These are phyloP conservation scores for Seriola aureovittata DNA, from an alignment of 2,113 vertebrate genomes.

Conservation along the genomic window DNA sequence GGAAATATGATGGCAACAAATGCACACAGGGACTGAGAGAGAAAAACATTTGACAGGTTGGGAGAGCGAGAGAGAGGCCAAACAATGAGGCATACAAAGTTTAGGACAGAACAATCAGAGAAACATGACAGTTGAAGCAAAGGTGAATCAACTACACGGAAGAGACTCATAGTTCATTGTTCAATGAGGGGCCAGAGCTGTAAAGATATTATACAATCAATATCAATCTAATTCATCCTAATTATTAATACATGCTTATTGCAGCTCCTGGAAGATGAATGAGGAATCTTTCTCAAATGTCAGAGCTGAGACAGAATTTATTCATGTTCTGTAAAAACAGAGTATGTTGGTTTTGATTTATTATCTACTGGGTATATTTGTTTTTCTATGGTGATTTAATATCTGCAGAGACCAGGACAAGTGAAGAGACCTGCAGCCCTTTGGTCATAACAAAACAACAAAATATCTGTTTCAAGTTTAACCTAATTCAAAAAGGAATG, in stretches of 20 bases:
- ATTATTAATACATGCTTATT: background rate
- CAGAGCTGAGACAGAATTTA: background rate
- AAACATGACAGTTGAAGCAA: constrained; percentile 4
- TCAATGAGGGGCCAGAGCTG: background rate
- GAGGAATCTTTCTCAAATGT: constrained; percentile 9
- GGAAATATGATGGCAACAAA: constrained; percentile 48
- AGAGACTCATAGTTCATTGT: background rate
- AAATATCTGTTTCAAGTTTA: background rate
- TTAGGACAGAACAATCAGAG: background rate
- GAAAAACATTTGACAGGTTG: constrained; percentile 31
- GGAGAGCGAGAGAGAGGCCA: constrained; percentile 5
- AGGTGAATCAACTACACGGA: constrained; percentile 1
- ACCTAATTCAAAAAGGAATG: background rate
- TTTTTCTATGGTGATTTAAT: background rate
- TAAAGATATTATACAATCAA: constrained; percentile 1
- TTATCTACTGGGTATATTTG: background rate
- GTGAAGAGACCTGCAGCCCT: background rate
- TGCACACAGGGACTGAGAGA: constrained; percentile 10
- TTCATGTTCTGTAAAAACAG: background rate
- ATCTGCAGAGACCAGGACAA: background rate
- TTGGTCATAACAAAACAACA: background rate
- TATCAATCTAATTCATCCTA: constrained; percentile 20
- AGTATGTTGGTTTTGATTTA: background rate
- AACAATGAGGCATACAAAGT: constrained; percentile 10
- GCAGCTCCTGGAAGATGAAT: background rate